phyloP scores from a whole-genome alignment of 2,888 invertebrate species.

The Macropis europaea region DNA sequence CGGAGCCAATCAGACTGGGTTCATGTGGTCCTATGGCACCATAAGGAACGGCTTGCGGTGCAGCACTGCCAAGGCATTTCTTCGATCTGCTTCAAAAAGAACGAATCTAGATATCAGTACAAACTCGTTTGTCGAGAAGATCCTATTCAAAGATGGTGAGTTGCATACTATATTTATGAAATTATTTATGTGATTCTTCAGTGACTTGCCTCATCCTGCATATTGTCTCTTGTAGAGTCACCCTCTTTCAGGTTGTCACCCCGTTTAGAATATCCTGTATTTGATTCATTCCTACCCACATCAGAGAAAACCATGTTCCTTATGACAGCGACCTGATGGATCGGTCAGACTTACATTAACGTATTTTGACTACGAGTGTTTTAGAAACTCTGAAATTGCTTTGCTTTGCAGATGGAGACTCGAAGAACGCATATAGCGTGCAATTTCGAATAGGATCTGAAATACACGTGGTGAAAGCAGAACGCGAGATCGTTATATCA shows the following conservation, averaged over 20 bases:
- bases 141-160: constrained; percentile 80
- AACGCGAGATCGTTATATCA: constrained; percentile 89
- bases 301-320: too few relatives aligned
- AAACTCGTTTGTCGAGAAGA: constrained; percentile 85
- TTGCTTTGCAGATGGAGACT: constrained; percentile 62
- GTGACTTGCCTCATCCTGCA: too few relatives aligned
- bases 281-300: too few relatives aligned
- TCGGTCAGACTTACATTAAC: too few relatives aligned
- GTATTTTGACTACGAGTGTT: too few relatives aligned
- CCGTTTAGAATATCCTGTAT: too few relatives aligned
- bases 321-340: too few relatives aligned
- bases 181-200: too few relatives aligned
- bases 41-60: constrained; percentile 89
- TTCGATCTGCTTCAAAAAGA: constrained; percentile 85
- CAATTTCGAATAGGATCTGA: constrained; percentile 82
- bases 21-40: constrained; percentile 89
- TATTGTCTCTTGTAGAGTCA: too few relatives aligned
- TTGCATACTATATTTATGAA: not conserved
- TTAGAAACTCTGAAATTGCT: too few relatives aligned
- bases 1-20: constrained; percentile 89
- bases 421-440: constrained; percentile 85
- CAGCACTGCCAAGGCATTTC: constrained; percentile 91
- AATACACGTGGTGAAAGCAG: constrained; percentile 82
- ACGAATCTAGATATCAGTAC: constrained; percentile 88
- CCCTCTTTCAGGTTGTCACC: too few relatives aligned